A percentile compares a stretch with the other conserved stretches of the same genome.
phyloP scores from a whole-genome alignment of 2,888 invertebrate genomes.

The Agrotis exclamationis region DNA sequence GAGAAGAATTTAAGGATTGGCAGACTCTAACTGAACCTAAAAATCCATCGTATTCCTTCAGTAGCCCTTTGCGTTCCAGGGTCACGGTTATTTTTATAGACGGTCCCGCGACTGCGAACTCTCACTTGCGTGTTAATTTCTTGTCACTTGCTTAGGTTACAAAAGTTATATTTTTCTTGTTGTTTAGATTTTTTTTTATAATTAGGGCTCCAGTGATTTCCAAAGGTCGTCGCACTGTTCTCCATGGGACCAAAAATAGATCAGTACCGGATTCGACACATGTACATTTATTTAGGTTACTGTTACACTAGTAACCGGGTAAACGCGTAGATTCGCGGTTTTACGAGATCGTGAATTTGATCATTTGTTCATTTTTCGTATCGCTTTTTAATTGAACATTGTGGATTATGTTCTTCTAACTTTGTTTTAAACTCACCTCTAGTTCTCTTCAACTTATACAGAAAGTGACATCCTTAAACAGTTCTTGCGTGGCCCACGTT shows the following conservation, averaged over 20 bases:
- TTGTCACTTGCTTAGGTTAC: not conserved
- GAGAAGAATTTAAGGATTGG: too few relatives aligned
- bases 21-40: too few relatives aligned
- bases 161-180: not conserved
- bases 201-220: conserved; percentile 31
- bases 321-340: conserved; percentile 68
- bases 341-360: conserved; percentile 32
- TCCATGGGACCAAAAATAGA: conserved; percentile 76
- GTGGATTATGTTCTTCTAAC: not conserved
- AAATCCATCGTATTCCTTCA: too few relatives aligned
- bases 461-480: not conserved
- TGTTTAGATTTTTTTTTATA: conserved; percentile 13
- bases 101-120: too few relatives aligned
- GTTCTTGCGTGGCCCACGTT: too few relatives aligned
- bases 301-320: conserved; percentile 77
- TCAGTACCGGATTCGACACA: conserved; percentile 76
- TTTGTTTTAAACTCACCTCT: not conserved
- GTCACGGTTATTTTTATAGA: too few relatives aligned
- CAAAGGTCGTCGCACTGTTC: conserved; percentile 76
- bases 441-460: not conserved
- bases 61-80: too few relatives aligned
- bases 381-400: conserved; percentile 3
- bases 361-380: conserved; percentile 31
- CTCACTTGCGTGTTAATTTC: too few relatives aligned
- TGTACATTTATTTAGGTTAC: conserved; percentile 81